Conservation (phyloP, 2,888 invertebrate genomes). For the Scrobipalpa costella region DNA sequence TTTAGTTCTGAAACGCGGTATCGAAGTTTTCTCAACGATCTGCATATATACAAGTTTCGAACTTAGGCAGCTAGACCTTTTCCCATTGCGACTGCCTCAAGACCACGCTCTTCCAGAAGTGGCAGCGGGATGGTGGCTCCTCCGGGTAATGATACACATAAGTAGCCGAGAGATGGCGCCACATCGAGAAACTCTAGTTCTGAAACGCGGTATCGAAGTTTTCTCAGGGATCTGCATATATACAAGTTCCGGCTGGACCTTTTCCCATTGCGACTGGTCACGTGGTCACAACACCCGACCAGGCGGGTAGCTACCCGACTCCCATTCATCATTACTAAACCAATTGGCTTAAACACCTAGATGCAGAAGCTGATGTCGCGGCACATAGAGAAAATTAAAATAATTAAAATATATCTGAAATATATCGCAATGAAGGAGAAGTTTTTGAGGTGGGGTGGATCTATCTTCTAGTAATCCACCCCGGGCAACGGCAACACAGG, state of each 20-base stretch:
- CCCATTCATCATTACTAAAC: too few species aligned
- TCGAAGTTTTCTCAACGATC: constrained; percentile 90
- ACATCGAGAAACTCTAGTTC: constrained; percentile 71
- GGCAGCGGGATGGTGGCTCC: constrained; percentile 99
- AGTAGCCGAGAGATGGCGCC: constrained; percentile 72
- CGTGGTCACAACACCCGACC: too few species aligned
- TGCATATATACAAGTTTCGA: too few species aligned
- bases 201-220: constrained; percentile 82
- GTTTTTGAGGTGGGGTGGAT: too few species aligned
- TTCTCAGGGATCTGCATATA: constrained; percentile 81
- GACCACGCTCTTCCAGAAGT: constrained; percentile 99
- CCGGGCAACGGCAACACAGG: too few species aligned
- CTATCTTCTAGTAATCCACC: too few species aligned
- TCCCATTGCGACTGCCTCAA: constrained; percentile 98
- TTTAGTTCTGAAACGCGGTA: too few species aligned
- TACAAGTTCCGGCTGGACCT: constrained; percentile 84
- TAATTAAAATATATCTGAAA: too few species aligned
- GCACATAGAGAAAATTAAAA: too few species aligned
- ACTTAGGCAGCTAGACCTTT: constrained; percentile 94
- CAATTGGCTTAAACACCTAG: background rate
- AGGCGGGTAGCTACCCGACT: constrained; percentile 89
- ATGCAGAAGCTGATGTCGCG: constrained; percentile 99
- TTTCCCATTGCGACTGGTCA: constrained; percentile 98
- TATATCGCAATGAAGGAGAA: too few species aligned
- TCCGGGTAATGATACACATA: constrained; percentile 91